Evolutionary conservation across 2,113 vertebrate genomes (phyloP).

Genomic region (Lepidothrix coronata): DNA sequence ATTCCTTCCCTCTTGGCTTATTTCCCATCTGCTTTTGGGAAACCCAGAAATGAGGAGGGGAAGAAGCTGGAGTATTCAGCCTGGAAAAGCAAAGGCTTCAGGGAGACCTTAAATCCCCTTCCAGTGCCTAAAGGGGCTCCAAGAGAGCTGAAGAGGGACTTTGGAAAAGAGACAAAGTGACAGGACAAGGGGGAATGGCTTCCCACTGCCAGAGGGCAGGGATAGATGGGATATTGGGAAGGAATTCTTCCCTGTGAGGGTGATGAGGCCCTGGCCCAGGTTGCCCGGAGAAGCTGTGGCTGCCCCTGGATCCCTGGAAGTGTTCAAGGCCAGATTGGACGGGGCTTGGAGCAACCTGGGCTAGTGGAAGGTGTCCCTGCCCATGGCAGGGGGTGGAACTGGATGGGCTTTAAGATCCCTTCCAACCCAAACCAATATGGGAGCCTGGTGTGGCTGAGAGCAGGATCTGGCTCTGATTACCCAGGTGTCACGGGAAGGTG

Average conservation of each 20-base stretch:
- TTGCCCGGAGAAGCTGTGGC: neutral
- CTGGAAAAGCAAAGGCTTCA: neutral
- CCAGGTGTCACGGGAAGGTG: neutral
- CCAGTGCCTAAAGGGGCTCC: neutral
- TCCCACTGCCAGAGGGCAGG: neutral
- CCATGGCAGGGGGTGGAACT: neutral
- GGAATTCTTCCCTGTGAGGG: neutral
- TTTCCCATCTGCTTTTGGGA: slow-evolving; percentile 28
- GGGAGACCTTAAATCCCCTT: neutral
- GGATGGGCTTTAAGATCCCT: neutral
- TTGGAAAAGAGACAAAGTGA: neutral
- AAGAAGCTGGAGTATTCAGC: neutral
- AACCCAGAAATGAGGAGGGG: neutral
- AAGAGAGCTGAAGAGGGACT: too few relatives aligned
- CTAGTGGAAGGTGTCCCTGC: neutral
- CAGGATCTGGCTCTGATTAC: neutral
- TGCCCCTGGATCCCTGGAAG: neutral
- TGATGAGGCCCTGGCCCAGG: too few relatives aligned
- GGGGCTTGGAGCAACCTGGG: neutral
- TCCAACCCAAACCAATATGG: neutral
- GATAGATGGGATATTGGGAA: neutral
- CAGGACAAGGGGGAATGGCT: too few relatives aligned
- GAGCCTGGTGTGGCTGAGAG: neutral
- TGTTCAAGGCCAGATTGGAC: neutral
- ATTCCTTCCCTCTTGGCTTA: neutral